These are phyloP conservation scores for Prosopocoilus inquinatus DNA, from an alignment of 2,888 invertebrate genomes.

Conservation along the genomic window DNA sequence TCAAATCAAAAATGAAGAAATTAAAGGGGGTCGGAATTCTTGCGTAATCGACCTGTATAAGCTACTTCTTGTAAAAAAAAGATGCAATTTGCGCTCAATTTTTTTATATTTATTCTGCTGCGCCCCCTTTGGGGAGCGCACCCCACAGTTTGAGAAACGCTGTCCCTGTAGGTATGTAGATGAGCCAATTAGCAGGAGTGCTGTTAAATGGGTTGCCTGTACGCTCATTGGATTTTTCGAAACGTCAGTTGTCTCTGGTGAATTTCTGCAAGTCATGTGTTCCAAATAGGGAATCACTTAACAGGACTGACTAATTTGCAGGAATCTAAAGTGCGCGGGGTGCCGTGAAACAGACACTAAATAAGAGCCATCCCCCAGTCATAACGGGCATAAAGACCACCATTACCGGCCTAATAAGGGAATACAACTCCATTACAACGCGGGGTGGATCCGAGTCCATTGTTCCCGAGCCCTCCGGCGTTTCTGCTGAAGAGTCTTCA, in stretches of 20 bases:
- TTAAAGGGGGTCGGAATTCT: no score
- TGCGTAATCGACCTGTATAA: no score
- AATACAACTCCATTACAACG: slow-evolving; percentile 44
- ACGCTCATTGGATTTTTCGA: neutral
- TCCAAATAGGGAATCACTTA: slow-evolving; percentile 14
- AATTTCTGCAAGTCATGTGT: neutral
- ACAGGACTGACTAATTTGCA: slow-evolving; percentile 38
- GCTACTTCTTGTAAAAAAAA: no score
- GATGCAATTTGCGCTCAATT: no score
- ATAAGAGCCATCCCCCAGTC: slow-evolving; percentile 41
- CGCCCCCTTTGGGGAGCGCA: no score
- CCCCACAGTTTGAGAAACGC: no score
- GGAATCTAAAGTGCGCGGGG: slow-evolving; percentile 34
- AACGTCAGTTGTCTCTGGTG: neutral
- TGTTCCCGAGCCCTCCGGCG: slow-evolving; percentile 38
- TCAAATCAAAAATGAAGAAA: no score
- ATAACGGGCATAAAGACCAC: slow-evolving; percentile 45
- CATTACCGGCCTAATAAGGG: slow-evolving; percentile 47
- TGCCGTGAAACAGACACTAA: slow-evolving; percentile 46
- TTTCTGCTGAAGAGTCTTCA: slow-evolving; percentile 39
- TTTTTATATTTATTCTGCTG: no score
- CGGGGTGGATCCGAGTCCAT: slow-evolving; percentile 31
- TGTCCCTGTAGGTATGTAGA: no score
- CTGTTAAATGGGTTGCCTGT: no score
- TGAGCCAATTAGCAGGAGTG: no score